Evolutionary conservation across 2,113 vertebrate species (phyloP).

Genomic region (Hippocampus guttulatus): DNA sequence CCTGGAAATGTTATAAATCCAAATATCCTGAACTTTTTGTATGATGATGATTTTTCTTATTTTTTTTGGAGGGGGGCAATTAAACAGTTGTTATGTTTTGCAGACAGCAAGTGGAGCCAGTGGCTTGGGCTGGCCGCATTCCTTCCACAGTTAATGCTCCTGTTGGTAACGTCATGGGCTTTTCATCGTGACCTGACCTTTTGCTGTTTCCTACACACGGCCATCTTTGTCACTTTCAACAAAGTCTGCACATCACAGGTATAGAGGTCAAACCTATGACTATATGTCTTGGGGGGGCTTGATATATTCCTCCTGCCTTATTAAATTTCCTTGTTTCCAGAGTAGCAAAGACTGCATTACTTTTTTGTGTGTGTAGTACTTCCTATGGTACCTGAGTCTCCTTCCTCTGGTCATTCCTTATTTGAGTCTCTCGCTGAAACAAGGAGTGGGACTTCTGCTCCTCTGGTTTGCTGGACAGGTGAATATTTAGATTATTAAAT

Average conservation of each 20-base stretch:
- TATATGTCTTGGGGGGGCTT: neutral
- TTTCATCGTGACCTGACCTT: constrained; percentile 82
- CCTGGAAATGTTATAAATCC: neutral
- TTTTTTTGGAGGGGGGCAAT: neutral
- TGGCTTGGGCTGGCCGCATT: constrained; percentile 81
- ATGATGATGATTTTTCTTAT: too few relatives aligned
- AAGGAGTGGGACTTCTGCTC: constrained; percentile 65
- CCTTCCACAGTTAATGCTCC: constrained; percentile 81
- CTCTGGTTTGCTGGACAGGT: constrained; percentile 89
- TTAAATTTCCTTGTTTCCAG: neutral
- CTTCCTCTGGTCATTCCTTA: constrained; percentile 82
- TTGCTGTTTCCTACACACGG: constrained; percentile 88
- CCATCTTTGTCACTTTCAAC: constrained; percentile 93
- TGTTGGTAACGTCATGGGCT: constrained; percentile 72
- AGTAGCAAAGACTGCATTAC: neutral
- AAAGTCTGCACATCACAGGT: constrained; percentile 98
- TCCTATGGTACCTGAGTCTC: constrained; percentile 94
- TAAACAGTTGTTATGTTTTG: neutral
- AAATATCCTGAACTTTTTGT: neutral
- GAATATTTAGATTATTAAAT: constrained; percentile 7
- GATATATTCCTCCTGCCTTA: too few relatives aligned
- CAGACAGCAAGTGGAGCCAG: constrained; percentile 79
- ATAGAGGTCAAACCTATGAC: neutral
- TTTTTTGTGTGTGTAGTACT: constrained; percentile 72
- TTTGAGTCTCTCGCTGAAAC: constrained; percentile 71